Conservation (phyloP, 2,797 vertebrate species). For the Acrocephalus scirpaceus region DNA sequence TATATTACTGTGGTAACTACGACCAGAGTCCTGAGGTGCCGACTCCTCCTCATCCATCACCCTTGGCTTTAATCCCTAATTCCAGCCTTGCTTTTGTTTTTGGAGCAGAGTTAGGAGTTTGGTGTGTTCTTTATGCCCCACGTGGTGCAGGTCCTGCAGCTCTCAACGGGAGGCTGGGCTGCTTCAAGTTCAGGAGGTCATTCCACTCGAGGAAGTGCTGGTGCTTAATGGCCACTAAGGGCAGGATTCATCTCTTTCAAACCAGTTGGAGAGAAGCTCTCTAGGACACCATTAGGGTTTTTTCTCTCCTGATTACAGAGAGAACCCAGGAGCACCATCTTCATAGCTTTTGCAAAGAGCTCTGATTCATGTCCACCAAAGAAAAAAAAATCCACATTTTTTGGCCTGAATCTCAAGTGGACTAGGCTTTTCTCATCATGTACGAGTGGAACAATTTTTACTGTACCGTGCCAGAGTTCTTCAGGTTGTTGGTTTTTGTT, state of each 20-base stretch:
- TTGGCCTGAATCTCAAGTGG: background rate
- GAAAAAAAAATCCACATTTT: background rate
- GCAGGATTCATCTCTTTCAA: background rate
- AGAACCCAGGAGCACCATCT: background rate
- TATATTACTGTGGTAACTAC: background rate
- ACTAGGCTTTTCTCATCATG: background rate
- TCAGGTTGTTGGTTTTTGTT: background rate
- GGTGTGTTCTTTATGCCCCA: background rate
- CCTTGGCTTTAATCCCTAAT: background rate
- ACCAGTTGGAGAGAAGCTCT: background rate
- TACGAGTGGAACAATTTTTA: background rate
- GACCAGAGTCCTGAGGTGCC: background rate
- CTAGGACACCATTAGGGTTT: background rate
- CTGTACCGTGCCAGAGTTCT: background rate
- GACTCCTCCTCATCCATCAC: background rate
- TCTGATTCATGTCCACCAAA: background rate
- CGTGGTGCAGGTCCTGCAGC: background rate
- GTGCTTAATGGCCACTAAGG: conserved; percentile 24
- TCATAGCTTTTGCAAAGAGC: background rate
- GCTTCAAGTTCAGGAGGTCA: conserved; percentile 20
- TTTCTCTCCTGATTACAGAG: background rate
- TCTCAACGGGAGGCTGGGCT: background rate
- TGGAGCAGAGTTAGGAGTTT: background rate
- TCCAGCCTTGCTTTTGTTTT: background rate
- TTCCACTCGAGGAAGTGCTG: conserved; percentile 6